Base-by-base conservation (phyloP, 1,140 invertebrate genomes). In the Cyrtorhinus lividipennis region DNA sequence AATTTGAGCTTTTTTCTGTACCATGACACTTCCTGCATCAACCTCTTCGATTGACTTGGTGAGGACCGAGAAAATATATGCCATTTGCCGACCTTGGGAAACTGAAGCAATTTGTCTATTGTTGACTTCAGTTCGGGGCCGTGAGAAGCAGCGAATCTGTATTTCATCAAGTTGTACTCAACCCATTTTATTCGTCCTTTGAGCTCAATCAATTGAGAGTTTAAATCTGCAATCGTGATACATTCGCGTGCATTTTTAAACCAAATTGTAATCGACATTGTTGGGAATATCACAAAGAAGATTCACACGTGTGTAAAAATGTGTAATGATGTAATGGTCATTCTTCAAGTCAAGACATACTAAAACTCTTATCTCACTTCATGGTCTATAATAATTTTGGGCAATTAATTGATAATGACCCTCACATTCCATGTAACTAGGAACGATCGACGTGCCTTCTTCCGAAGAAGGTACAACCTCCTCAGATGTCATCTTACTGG, bases 151-250 rank as follows among this genome's bases (percentile, higher is more conserved):
- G 48, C 48, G 20, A 53, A 53, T 53, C 18, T 53, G 48, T 53
- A 53, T 20, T 53, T 53, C 48, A 53, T 53, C 48, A 53, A 12
- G 48, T 53, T 53, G 48, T 53, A 53, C 20, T 53, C 48, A 10
- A 53, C 48, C 48, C 48, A 53, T 53, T 53, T 53, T 10, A 53
- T 53, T 53, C 48, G 10, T 8, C 48, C 48, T 15, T 53, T 53
- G 12, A 53, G 48, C 20, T 53, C 48, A 5, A 20, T 20, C 8
- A 53, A 20, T 22, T 53, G 48, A 5, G 48, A 53, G 12, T 53
- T 53, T 20, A 53, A 53, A 22, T 53, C 48, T 53, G 20, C 30
- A 38, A 38, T 38, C n/a, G n/a, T n/a, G n/a, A n/a, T n/a, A n/a
- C n/a, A n/a, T n/a, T n/a, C n/a, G n/a, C n/a, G n/a, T n/a, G n/a